Percentiles rank a stretch among this genome's conserved stretches.
Conservation (phyloP, 2,888 invertebrate genomes). For the Phyllotreta cruciferae region DNA sequence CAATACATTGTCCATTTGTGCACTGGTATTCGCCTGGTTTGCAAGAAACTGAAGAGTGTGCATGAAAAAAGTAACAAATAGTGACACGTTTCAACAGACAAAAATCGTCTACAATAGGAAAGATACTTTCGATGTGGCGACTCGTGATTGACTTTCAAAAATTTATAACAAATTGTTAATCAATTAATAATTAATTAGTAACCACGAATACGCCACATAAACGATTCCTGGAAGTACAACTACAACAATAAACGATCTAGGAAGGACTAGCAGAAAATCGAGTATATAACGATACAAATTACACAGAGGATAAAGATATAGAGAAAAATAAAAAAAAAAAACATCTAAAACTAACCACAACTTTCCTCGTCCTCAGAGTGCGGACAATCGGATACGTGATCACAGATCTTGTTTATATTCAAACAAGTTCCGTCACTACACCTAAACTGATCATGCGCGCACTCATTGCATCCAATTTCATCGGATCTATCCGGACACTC, state of each 20-base stretch:
- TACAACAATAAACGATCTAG: too few relatives aligned
- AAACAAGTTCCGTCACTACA: conserved; percentile 66
- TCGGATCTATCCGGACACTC: conserved; percentile 85
- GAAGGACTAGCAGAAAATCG: too few relatives aligned
- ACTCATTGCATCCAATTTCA: conserved; percentile 75
- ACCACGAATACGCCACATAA: too few relatives aligned
- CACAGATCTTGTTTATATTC: conserved; percentile 61
- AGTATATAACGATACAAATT: conserved; percentile 14
- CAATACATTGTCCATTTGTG: conserved; percentile 64
- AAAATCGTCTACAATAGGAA: conserved; percentile 10
- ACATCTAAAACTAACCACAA: conserved; percentile 59
- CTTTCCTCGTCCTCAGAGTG: conserved; percentile 67
- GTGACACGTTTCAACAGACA: conserved; percentile 13
- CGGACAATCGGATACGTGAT: conserved; percentile 63
- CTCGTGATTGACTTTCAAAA: not conserved
- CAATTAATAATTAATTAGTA: too few relatives aligned
- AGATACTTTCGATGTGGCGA: not conserved
- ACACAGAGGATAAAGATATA: conserved; percentile 16
- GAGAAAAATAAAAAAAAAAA: too few relatives aligned
- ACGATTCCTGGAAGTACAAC: too few relatives aligned
- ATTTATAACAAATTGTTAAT: too few relatives aligned
- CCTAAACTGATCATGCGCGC: conserved; percentile 64
- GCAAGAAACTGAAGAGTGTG: conserved; percentile 45
- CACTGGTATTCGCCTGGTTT: conserved; percentile 60
- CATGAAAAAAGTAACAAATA: conserved; percentile 35